These are phyloP conservation scores for Lissocephala sabroskyi DNA, from an alignment of 2,888 invertebrate species.

Conservation along the genomic window DNA sequence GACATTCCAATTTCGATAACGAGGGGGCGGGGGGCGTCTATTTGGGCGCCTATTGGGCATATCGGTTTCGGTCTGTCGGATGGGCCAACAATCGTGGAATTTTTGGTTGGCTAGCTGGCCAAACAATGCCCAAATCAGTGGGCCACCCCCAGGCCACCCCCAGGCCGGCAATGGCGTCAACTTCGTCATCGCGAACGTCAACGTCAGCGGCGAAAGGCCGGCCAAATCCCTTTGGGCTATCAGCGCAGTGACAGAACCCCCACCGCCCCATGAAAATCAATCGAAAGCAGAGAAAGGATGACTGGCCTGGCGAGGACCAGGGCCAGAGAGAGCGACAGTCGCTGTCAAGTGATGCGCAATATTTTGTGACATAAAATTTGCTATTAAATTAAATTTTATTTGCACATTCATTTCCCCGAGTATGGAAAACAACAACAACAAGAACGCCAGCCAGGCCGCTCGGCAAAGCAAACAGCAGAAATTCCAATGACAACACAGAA, in stretches of 20 bases:
- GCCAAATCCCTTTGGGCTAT: conserved; percentile 59
- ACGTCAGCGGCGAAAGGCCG: too few species aligned
- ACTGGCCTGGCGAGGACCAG: not conserved
- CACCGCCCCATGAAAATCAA: too few species aligned
- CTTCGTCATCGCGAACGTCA: not conserved
- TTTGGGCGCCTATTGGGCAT: too few species aligned
- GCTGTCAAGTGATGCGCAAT: conserved; percentile 45
- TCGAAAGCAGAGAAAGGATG: not conserved
- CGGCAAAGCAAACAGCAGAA: not conserved
- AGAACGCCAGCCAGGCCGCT: conserved; percentile 2
- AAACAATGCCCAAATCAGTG: conserved; percentile 1
- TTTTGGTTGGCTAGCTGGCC: too few species aligned
- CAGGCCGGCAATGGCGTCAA: not conserved
- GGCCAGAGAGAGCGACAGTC: not conserved
- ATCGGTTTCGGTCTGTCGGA: too few species aligned
- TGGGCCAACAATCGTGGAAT: too few species aligned
- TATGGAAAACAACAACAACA: conserved; percentile 37
- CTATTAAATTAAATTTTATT: conserved; percentile 65
- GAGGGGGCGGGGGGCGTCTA: too few species aligned
- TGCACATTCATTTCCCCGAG: conserved; percentile 62
- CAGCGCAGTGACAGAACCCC: conserved; percentile 27
- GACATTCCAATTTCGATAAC: too few species aligned
- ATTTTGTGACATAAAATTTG: conserved; percentile 59
- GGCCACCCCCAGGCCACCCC: not conserved
- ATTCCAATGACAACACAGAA: too few species aligned